Evolutionary conservation across 2,797 vertebrate species (phyloP).

Genomic region (Tamandua tetradactyla): DNA sequence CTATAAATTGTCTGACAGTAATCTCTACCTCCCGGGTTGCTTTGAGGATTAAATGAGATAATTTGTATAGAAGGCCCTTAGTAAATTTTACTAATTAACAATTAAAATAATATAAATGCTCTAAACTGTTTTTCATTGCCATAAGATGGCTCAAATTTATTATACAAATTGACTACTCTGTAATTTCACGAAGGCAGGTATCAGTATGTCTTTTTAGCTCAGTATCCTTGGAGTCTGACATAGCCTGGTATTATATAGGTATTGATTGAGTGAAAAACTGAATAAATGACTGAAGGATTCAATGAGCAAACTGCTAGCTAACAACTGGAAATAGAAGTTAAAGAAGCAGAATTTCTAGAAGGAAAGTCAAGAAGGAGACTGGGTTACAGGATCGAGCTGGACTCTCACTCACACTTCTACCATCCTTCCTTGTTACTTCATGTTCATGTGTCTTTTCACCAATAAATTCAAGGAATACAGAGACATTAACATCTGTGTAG

Average conservation of each 20-base stretch:
- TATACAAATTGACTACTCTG: not conserved
- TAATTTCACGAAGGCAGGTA: not conserved
- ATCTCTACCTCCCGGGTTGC: not conserved
- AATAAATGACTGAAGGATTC: not conserved
- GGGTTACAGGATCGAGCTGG: not conserved
- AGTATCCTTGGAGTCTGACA: not conserved
- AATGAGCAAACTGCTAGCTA: not conserved
- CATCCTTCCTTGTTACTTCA: not conserved
- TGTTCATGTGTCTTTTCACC: not conserved
- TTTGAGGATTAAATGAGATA: conserved; percentile 15
- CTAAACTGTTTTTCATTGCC: not conserved
- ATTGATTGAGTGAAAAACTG: not conserved
- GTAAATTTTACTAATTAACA: not conserved
- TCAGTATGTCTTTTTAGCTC: not conserved
- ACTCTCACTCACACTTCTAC: not conserved
- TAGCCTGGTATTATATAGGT: not conserved
- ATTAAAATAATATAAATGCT: not conserved
- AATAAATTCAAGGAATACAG: not conserved
- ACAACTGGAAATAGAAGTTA: not conserved
- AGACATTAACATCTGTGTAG: not conserved
- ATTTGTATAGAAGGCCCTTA: not conserved
- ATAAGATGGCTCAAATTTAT: not conserved
- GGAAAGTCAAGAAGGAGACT: not conserved
- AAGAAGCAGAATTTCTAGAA: not conserved
- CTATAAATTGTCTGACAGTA: not conserved